Evolutionary conservation across 1,140 invertebrate species (phyloP).

Genomic region (Drosophila orosa): DNA sequence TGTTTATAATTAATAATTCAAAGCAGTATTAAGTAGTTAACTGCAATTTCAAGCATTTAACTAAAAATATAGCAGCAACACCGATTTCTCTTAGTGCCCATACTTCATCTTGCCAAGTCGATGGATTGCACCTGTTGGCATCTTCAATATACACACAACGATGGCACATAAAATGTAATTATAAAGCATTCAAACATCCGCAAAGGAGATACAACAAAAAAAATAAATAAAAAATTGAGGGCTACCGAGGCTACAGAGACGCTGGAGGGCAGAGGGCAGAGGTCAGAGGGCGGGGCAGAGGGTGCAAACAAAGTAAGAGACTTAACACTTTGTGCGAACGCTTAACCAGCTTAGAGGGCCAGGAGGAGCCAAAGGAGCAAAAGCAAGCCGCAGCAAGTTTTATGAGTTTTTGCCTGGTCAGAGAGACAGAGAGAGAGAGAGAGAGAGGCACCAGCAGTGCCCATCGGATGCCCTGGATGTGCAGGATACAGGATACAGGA

Average conservation of each 20-base stretch:
- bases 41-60: no score
- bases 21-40: no score
- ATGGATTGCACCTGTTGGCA: slow-evolving; percentile 63
- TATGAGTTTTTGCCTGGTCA: slow-evolving; percentile 59
- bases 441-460: slow-evolving; percentile 9
- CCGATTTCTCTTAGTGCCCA: slow-evolving; percentile 2
- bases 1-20: no score
- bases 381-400: slow-evolving; percentile 52
- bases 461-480: slow-evolving; percentile 5
- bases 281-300: background rate
- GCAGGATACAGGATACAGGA: slow-evolving; percentile 7
- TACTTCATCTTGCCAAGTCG: slow-evolving; percentile 28
- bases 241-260: background rate
- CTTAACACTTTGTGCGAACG: slow-evolving; percentile 74
- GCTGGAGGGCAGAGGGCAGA: background rate
- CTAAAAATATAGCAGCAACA: background rate
- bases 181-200: slow-evolving; percentile 73
- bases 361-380: slow-evolving; percentile 16
- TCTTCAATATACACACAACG: slow-evolving; percentile 39
- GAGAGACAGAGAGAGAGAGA: no score
- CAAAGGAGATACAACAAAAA: slow-evolving; percentile 13
- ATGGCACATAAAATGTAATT: slow-evolving; percentile 75
- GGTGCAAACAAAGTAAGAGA: slow-evolving; percentile 54
- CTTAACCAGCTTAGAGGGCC: slow-evolving; percentile 75
- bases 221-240: background rate